These are phyloP conservation scores for Leptinotarsa defecta DNA, from an alignment of 1,140 invertebrate species.

Conservation along the genomic window DNA sequence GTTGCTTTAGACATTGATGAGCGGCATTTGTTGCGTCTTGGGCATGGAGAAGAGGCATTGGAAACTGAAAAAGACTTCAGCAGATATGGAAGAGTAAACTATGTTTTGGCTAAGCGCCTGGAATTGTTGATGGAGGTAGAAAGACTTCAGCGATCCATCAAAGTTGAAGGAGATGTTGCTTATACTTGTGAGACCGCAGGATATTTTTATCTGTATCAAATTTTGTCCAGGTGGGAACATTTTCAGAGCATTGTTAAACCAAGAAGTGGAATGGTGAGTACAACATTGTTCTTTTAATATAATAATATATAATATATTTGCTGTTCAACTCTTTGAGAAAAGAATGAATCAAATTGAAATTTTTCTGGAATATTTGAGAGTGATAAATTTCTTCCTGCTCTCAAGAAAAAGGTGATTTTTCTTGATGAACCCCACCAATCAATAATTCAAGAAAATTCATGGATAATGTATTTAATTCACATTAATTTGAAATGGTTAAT, in stretches of 20 bases:
- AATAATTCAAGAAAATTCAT: no score
- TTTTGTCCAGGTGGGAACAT: conserved; percentile 89
- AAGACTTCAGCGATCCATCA: conserved; percentile 83
- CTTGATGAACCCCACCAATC: no score
- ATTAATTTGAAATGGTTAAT: no score
- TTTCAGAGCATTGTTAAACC: conserved; percentile 73
- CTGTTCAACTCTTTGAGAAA: no score
- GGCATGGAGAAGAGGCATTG: conserved; percentile 97
- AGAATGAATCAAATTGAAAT: no score
- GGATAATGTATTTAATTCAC: no score
- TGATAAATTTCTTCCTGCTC: no score
- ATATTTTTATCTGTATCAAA: conserved; percentile 86
- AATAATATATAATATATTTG: no score
- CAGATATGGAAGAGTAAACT: conserved; percentile 97
- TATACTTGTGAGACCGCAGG: conserved; percentile 99
- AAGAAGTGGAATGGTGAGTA: conserved; percentile 52
- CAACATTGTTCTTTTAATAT: not conserved
- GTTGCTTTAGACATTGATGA: conserved; percentile 98
- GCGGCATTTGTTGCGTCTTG: conserved; percentile 95
- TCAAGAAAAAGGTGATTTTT: no score
- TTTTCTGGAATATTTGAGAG: no score
- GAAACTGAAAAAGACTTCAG: conserved; percentile 87
- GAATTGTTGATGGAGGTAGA: conserved; percentile 91
- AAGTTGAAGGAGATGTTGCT: conserved; percentile 87
- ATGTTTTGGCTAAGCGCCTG: conserved; percentile 91